Conservation (phyloP, 2,888 invertebrate genomes). For the Volucella inflata region DNA sequence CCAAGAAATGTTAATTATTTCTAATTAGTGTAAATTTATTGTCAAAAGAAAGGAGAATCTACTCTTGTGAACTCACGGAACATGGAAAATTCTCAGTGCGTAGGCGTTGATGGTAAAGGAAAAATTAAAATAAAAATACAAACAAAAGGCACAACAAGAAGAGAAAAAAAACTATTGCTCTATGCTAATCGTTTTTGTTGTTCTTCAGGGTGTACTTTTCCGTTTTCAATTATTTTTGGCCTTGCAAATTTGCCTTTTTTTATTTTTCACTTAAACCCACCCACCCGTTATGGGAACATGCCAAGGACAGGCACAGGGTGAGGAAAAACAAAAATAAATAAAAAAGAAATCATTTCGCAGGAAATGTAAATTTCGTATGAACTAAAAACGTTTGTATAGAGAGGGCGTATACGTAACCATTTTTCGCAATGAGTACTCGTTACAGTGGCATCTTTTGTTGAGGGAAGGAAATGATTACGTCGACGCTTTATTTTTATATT, state of each 20-base stretch:
- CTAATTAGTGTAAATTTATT: slow-evolving; percentile 68
- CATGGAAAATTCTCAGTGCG: not conserved
- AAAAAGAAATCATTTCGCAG: slow-evolving; percentile 41
- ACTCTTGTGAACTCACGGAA: slow-evolving; percentile 1
- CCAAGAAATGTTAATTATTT: slow-evolving; percentile 70
- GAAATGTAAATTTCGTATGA: slow-evolving; percentile 46
- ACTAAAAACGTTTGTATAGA: slow-evolving; percentile 37
- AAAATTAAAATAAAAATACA: not conserved
- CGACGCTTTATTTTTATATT: not conserved
- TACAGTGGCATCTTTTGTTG: slow-evolving; percentile 4
- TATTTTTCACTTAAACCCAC: slow-evolving; percentile 10
- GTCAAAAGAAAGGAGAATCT: slow-evolving; percentile 53
- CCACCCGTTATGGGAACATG: not conserved
- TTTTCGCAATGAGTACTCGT: slow-evolving; percentile 27
- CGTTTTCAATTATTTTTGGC: slow-evolving; percentile 57
- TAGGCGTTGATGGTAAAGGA: slow-evolving; percentile 20
- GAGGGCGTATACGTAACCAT: slow-evolving; percentile 54
- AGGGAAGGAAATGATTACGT: not conserved
- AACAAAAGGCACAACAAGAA: not conserved
- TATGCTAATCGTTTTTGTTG: slow-evolving; percentile 57
- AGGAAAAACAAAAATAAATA: not conserved
- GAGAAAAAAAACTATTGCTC: slow-evolving; percentile 29
- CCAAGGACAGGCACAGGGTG: too few species aligned
- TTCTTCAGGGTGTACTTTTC: slow-evolving; percentile 27
- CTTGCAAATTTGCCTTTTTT: slow-evolving; percentile 35